Evolutionary conservation across 2,888 invertebrate species (phyloP).

Genomic region (Drosophila flavopinicola): DNA sequence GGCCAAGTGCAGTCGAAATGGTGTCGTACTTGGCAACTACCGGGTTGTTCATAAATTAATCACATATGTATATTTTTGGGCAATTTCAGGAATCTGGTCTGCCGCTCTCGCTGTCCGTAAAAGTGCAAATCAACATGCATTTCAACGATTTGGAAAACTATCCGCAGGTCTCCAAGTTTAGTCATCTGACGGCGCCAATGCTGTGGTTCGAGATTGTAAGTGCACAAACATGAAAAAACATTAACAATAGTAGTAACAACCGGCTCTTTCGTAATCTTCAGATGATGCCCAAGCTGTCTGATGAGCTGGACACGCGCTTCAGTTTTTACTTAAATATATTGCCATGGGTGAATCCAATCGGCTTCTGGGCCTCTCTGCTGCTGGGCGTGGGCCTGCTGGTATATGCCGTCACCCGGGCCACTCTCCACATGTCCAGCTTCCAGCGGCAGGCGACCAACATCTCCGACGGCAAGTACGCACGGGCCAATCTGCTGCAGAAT

Average conservation of each 20-base stretch:
- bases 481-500: conserved; percentile 70
- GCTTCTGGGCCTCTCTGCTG: conserved; percentile 81
- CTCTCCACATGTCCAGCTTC: conserved; percentile 78
- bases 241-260: neutral
- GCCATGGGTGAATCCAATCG: conserved; percentile 86
- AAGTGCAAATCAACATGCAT: conserved; percentile 95
- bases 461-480: conserved; percentile 76
- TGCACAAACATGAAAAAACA: conserved; percentile 73
- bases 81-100: conserved; percentile 89
- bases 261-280: conserved; percentile 81
- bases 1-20: conserved; percentile 62
- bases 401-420: conserved; percentile 81
- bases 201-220: conserved; percentile 96
- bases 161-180: conserved; percentile 88
- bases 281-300: conserved; percentile 89
- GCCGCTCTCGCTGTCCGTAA: conserved; percentile 90
- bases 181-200: conserved; percentile 90
- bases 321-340: conserved; percentile 90
- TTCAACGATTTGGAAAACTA: conserved; percentile 89
- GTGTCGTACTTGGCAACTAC: conserved; percentile 43
- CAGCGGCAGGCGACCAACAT: conserved; percentile 65
- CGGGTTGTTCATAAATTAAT: conserved; percentile 41
- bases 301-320: conserved; percentile 87
- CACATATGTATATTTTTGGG: conserved; percentile 35
- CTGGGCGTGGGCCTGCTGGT: conserved; percentile 76